These are phyloP conservation scores for Calliphora vomitoria DNA, from an alignment of 2,888 invertebrate species.

Conservation along the genomic window DNA sequence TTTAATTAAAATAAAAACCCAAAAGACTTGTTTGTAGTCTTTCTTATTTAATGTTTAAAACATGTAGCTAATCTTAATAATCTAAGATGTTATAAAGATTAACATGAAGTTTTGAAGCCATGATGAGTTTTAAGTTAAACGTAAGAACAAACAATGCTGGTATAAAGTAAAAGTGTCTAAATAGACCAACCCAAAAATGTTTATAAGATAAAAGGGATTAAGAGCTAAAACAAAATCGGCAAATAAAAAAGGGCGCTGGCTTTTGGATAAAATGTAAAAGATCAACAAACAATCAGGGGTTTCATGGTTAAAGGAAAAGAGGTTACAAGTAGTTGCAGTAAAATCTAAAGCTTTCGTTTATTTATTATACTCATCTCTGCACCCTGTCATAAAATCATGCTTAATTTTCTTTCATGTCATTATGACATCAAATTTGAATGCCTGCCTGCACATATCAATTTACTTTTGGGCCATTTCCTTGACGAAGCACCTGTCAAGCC, in stretches of 20 bases:
- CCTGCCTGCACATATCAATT: slow-evolving; percentile 54
- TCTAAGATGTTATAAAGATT: slow-evolving; percentile 41
- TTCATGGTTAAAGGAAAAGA: too few relatives aligned
- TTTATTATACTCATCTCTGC: too few relatives aligned
- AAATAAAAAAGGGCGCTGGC: neutral
- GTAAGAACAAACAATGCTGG: slow-evolving; percentile 2
- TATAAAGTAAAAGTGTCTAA: slow-evolving; percentile 10
- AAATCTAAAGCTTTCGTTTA: too few relatives aligned
- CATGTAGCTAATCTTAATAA: slow-evolving; percentile 36
- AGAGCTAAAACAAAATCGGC: neutral
- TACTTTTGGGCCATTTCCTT: slow-evolving; percentile 56
- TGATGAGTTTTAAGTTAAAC: neutral
- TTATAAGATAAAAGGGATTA: neutral
- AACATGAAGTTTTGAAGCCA: slow-evolving; percentile 18
- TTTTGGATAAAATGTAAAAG: too few relatives aligned
- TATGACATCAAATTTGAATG: slow-evolving; percentile 53
- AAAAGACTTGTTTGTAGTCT: neutral
- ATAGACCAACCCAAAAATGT: slow-evolving; percentile 35
- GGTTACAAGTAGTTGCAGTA: too few relatives aligned
- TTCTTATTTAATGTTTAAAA: neutral
- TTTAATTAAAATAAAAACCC: slow-evolving; percentile 42
- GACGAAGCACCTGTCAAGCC: slow-evolving; percentile 55
- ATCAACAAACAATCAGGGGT: too few relatives aligned
- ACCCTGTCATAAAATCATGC: slow-evolving; percentile 2
- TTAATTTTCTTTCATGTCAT: slow-evolving; percentile 55